These are phyloP conservation scores for Rotaria socialis DNA, from an alignment of 2,888 invertebrate genomes.

Conservation along the genomic window DNA sequence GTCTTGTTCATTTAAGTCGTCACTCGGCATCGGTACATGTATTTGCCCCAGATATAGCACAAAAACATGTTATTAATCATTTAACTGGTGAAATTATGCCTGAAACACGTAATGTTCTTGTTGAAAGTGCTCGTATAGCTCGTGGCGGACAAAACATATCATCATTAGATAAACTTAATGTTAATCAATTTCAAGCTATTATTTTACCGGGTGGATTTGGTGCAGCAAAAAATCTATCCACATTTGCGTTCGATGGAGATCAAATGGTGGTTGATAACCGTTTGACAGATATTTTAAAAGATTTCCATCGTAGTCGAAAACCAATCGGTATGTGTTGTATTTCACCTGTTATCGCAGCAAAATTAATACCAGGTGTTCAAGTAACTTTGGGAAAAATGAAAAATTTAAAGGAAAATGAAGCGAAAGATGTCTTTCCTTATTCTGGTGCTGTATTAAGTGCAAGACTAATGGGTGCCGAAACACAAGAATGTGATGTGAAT, in stretches of 20 bases:
- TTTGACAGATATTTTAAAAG: conserved; percentile 61
- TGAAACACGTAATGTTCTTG: conserved; percentile 61
- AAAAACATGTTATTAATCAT: conserved; percentile 62
- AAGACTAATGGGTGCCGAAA: conserved; percentile 62
- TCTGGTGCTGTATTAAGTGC: conserved; percentile 61
- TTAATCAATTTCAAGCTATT: conserved; percentile 61
- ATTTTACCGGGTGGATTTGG: conserved; percentile 66
- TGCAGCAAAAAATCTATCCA: conserved; percentile 64
- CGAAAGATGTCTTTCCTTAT: conserved; percentile 60
- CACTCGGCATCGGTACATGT: conserved; percentile 58
- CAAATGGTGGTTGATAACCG: conserved; percentile 61
- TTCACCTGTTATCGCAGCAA: conserved; percentile 63
- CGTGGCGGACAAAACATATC: conserved; percentile 57
- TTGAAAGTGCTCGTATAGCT: conserved; percentile 64
- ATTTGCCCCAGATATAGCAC: conserved; percentile 61
- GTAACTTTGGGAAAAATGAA: conserved; percentile 55
- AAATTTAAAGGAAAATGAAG: conserved; percentile 53
- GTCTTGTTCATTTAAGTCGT: conserved; percentile 59
- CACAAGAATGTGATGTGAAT: conserved; percentile 54
- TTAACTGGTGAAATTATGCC: conserved; percentile 56
- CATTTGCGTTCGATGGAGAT: conserved; percentile 58
- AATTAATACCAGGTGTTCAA: conserved; percentile 55
- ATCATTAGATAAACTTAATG: conserved; percentile 59
- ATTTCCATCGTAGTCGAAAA: conserved; percentile 62
- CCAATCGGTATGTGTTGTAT: conserved; percentile 65